phyloP scores from a whole-genome alignment of 1,140 invertebrate species.

The Drosophila ficusphila region DNA sequence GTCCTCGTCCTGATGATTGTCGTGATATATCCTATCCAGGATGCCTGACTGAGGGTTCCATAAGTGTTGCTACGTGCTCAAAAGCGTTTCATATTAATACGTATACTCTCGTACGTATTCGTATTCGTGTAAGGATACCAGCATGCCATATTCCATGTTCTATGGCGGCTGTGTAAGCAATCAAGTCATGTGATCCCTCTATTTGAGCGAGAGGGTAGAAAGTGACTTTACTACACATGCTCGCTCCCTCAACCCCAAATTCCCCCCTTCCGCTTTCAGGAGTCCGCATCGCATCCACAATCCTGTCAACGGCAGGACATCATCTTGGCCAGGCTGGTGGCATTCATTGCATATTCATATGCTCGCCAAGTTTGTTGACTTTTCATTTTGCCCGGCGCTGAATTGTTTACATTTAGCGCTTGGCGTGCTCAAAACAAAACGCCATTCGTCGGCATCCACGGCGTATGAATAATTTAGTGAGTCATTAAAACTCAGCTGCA shows the following conservation, averaged over 20 bases:
- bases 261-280: neutral
- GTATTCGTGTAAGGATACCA: constrained; percentile 1
- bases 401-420: constrained; percentile 82
- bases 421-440: constrained; percentile 79
- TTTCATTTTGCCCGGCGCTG: constrained; percentile 81
- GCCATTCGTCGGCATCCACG: constrained; percentile 73
- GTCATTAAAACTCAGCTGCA: constrained; percentile 72
- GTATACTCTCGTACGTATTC: constrained; percentile 51
- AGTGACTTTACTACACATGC: constrained; percentile 71
- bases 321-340: constrained; percentile 66
- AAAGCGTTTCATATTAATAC: constrained; percentile 83
- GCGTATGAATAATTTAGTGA: constrained; percentile 83
- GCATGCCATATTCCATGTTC: constrained; percentile 63
- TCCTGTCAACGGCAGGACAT: constrained; percentile 45
- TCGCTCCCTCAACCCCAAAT: no score
- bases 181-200: constrained; percentile 81
- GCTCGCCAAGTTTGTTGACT: constrained; percentile 77
- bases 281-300: constrained; percentile 1
- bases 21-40: constrained; percentile 65
- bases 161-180: constrained; percentile 73
- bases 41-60: constrained; percentile 57
- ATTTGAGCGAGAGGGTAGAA: constrained; percentile 78
- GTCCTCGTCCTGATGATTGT: constrained; percentile 65
- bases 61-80: constrained; percentile 82
- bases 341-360: constrained; percentile 79